Percentiles rank a stretch among this genome's conserved stretches.
Conservation (phyloP, 2,113 vertebrate genomes). For the Dasyurus viverrinus region DNA sequence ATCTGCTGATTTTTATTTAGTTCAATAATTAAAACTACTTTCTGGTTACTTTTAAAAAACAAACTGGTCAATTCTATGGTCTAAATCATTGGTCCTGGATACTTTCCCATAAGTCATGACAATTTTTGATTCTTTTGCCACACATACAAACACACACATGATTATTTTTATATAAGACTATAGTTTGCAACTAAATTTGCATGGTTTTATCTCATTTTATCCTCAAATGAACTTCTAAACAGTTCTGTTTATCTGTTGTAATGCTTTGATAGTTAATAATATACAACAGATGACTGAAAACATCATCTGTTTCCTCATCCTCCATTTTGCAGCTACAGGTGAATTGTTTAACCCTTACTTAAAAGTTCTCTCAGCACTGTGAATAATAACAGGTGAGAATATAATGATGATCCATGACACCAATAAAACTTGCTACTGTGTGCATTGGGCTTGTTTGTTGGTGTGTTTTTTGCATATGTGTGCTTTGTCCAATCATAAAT, state of each 20-base stretch:
- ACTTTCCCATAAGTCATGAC: neutral
- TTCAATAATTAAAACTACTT: neutral
- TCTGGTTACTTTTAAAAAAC: neutral
- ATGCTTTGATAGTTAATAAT: neutral
- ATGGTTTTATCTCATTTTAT: neutral
- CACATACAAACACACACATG: neutral
- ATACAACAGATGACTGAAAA: neutral
- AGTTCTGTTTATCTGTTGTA: neutral
- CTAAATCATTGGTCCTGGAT: neutral
- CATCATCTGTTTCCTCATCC: neutral
- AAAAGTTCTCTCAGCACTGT: neutral
- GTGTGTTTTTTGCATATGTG: too few relatives aligned
- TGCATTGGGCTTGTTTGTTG: rapidly evolving
- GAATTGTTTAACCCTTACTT: neutral
- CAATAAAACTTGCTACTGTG: neutral
- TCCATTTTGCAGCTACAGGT: neutral
- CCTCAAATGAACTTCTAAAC: neutral
- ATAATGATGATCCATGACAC: neutral
- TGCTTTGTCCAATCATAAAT: neutral
- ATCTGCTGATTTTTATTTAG: neutral
- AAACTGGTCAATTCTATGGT: neutral
- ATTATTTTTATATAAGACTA: neutral
- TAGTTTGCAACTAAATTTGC: neutral
- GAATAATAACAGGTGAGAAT: neutral
- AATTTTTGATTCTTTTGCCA: neutral